phyloP scores from a whole-genome alignment of 37 sponge, comb jelly and placozoan species.

The Oscarella lobularis region DNA sequence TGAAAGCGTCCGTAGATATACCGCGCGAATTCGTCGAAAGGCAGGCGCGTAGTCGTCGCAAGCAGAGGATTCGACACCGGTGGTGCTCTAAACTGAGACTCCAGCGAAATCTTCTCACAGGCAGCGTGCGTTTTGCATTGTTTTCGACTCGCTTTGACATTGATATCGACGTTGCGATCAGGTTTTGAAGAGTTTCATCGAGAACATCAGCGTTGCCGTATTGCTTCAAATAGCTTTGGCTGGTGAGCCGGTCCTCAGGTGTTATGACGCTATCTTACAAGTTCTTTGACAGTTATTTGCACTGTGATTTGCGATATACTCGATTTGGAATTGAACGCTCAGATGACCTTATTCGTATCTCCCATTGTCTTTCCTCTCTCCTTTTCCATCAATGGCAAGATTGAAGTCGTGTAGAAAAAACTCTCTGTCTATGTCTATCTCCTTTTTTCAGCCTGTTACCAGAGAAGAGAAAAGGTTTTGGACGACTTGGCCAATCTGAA shows the following conservation, averaged over 20 bases:
- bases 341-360: conserved; percentile 10
- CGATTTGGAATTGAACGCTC: conserved; percentile 5
- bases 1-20: too few relatives aligned
- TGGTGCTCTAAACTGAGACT: background rate
- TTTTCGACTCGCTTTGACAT: too few relatives aligned
- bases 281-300: background rate
- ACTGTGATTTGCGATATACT: background rate
- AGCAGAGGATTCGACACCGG: conserved; percentile 1
- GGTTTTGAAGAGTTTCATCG: background rate
- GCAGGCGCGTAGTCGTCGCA: background rate
- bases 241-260: background rate
- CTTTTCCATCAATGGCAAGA: conserved; percentile 14
- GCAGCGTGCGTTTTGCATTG: background rate
- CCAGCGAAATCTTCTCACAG: background rate
- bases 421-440: background rate
- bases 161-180: too few relatives aligned
- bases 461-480: conserved; percentile 9
- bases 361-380: conserved; percentile 13
- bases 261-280: background rate
- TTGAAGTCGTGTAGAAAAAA: background rate
- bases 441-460: conserved; percentile 7
- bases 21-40: background rate
- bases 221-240: background rate
- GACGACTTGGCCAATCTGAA: conserved; percentile 6
- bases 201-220: background rate